phyloP scores from a whole-genome alignment of 2,797 vertebrate genomes.

The Aphelocoma californica region DNA sequence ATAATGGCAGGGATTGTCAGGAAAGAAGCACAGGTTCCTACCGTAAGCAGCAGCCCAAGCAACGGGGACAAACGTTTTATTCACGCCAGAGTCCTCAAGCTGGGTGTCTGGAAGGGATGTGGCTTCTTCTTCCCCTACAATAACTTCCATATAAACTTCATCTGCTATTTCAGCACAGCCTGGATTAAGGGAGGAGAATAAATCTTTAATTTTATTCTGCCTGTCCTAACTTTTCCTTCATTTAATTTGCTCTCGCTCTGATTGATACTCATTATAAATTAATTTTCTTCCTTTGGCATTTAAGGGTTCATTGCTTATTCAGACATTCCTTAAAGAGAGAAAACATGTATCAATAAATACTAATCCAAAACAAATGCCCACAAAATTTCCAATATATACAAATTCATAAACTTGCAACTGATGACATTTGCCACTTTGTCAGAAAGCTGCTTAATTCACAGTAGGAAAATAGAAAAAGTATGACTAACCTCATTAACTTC shows the following conservation, averaged over 20 bases:
- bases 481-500: conserved; percentile 12
- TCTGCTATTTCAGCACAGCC: conserved; percentile 86
- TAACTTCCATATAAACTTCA: conserved; percentile 91
- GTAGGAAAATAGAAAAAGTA: neutral
- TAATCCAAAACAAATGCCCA: neutral
- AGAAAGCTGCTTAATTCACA: neutral
- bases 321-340: conserved; percentile 27
- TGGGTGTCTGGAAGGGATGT: conserved; percentile 79
- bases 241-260: neutral
- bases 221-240: neutral
- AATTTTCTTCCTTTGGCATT: conserved; percentile 18
- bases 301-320: conserved; percentile 13
- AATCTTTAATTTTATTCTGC: neutral
- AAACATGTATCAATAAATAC: neutral
- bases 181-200: conserved; percentile 65
- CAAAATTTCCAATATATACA: neutral
- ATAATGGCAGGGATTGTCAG: neutral
- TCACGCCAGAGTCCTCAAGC: conserved; percentile 79
- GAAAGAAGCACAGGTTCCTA: conserved; percentile 68
- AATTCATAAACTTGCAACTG: neutral
- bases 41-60: conserved; percentile 88
- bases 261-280: neutral
- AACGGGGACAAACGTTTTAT: conserved; percentile 86
- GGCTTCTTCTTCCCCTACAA: conserved; percentile 87
- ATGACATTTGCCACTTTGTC: neutral